Evolutionary conservation across 2,888 invertebrate species (phyloP).

Genomic region (Pegoplata infirma): DNA sequence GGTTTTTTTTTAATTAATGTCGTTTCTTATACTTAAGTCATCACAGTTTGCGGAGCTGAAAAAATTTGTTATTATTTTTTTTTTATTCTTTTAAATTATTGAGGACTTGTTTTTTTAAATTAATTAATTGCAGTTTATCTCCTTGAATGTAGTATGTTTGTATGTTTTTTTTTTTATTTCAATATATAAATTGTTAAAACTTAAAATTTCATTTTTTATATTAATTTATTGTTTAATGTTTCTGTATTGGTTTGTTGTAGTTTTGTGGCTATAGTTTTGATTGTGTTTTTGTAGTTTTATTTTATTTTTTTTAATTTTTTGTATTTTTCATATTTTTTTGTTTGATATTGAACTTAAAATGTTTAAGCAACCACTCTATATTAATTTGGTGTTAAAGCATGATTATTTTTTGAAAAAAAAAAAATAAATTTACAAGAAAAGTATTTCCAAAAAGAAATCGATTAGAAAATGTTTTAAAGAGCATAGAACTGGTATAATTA

Average conservation of each 20-base stretch:
- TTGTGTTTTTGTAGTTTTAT: slow-evolving; percentile 40
- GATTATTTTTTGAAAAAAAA: neutral
- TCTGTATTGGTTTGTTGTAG: slow-evolving; percentile 35
- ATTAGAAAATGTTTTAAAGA: too few species aligned
- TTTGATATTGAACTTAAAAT: slow-evolving; percentile 42
- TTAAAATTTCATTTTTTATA: neutral
- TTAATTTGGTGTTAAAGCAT: slow-evolving; percentile 60
- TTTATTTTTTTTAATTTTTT: slow-evolving; percentile 16
- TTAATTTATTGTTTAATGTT: neutral
- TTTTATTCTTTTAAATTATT: slow-evolving; percentile 62
- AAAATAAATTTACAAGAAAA: neutral
- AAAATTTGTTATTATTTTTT: slow-evolving; percentile 70
- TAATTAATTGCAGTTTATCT: slow-evolving; percentile 57
- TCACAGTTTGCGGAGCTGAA: slow-evolving; percentile 79
- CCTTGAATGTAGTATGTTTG: slow-evolving; percentile 37
- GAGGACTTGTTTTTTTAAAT: slow-evolving; percentile 58
- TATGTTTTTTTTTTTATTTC: neutral
- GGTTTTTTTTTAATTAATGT: slow-evolving; percentile 72
- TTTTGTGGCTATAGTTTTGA: slow-evolving; percentile 58
- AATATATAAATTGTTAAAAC: neutral
- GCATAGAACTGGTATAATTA: too few species aligned
- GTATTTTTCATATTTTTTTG: too few species aligned
- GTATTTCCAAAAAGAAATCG: slow-evolving; percentile 25
- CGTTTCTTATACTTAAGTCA: slow-evolving; percentile 78
- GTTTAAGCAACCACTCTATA: slow-evolving; percentile 58